Evolutionary conservation across 2,888 invertebrate genomes (phyloP).

Genomic region (Scaptomyza tumidula): DNA sequence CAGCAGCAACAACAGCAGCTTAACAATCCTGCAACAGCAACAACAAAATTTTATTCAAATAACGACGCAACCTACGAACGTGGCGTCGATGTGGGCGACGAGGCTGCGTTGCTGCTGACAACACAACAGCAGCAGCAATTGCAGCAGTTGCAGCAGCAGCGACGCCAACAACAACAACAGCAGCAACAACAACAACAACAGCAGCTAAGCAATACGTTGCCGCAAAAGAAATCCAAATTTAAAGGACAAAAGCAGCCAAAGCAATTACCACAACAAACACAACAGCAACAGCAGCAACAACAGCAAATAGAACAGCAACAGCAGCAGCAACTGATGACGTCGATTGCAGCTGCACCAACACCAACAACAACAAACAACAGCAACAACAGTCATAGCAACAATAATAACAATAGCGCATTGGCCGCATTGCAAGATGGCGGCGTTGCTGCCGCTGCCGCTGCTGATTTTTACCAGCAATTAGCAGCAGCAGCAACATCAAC

Average conservation of each 20-base stretch:
- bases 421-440: conserved; percentile 74
- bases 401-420: conserved; percentile 57
- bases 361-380: conserved; percentile 42
- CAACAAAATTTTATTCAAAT: conserved; percentile 77
- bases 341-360: conserved; percentile 65
- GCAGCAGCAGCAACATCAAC: conserved; percentile 61
- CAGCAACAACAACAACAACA: conserved; percentile 42
- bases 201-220: conserved; percentile 74
- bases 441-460: conserved; percentile 72
- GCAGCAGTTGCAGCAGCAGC: conserved; percentile 49
- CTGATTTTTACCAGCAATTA: conserved; percentile 70
- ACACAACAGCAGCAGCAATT: conserved; percentile 58
- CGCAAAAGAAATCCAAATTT: conserved; percentile 79
- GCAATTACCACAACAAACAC: conserved; percentile 69
- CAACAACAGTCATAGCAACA: conserved; percentile 32
- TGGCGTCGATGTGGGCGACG: conserved; percentile 81
- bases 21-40: conserved; percentile 32
- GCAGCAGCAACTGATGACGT: conserved; percentile 67
- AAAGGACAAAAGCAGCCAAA: conserved; percentile 83
- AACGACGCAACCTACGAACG: conserved; percentile 75
- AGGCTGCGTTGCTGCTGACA: conserved; percentile 66
- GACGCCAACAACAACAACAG: conserved; percentile 19
- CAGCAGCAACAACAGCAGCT: conserved; percentile 40
- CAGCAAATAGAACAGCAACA: neutral
- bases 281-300: conserved; percentile 38